Percentiles rank a stretch among this genome's conserved stretches.
Conservation (phyloP, 2,113 vertebrate genomes). For the Gadus macrocephalus region DNA sequence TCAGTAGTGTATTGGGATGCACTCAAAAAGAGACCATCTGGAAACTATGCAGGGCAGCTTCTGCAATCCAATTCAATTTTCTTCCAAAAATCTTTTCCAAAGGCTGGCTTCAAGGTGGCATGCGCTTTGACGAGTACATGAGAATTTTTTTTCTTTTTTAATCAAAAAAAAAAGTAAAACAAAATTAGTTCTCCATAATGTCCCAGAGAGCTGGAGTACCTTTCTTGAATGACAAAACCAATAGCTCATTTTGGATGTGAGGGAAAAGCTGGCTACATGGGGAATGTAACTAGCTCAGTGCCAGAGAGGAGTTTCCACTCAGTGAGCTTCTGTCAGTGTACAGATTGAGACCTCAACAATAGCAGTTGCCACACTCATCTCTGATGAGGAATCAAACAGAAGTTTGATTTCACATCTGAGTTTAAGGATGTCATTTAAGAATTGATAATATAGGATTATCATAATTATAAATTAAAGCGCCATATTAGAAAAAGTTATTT, state of each 20-base stretch:
- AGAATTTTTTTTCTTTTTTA: no score
- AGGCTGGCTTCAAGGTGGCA: conserved; percentile 24
- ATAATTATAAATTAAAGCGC: no score
- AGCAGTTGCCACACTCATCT: no score
- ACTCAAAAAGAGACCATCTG: conserved; percentile 22
- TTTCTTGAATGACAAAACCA: conserved; percentile 31
- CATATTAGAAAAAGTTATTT: no score
- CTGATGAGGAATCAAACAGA: no score
- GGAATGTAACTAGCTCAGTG: background rate
- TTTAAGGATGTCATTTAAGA: no score
- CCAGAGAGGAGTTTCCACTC: conserved; percentile 21
- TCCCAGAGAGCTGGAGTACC: conserved; percentile 20
- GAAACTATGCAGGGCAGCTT: conserved; percentile 47
- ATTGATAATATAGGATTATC: no score
- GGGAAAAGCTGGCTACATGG: conserved; percentile 15
- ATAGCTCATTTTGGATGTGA: conserved; percentile 5
- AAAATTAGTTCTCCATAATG: conserved; percentile 30
- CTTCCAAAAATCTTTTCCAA: conserved; percentile 35
- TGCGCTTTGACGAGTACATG: conserved; percentile 26
- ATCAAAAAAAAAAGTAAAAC: background rate
- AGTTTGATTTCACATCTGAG: no score
- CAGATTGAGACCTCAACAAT: no score
- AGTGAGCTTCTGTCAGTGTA: background rate
- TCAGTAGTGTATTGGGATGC: conserved; percentile 22
- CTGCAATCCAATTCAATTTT: conserved; percentile 48